Conservation (phyloP, 2,113 vertebrate species). For the Pelusios castaneus region DNA sequence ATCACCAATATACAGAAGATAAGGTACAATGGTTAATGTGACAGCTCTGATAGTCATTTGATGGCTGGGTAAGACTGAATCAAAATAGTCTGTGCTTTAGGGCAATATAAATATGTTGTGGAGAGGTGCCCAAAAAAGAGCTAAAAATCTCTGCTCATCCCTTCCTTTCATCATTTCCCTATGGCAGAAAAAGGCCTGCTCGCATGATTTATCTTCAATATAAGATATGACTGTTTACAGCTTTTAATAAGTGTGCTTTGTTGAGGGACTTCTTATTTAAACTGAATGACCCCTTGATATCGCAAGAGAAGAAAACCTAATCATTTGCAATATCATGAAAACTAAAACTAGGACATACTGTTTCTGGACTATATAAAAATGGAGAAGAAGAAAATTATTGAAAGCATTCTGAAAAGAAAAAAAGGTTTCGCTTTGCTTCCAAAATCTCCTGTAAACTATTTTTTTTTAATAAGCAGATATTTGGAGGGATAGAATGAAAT, state of each 20-base stretch:
- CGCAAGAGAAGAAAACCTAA: not conserved
- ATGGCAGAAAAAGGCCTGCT: not conserved
- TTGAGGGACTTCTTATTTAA: not conserved
- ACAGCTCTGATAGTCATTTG: not conserved
- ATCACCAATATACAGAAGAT: not conserved
- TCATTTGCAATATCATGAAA: not conserved
- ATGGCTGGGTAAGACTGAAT: not conserved
- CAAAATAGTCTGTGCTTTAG: not conserved
- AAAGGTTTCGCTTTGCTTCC: not conserved
- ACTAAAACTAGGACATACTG: not conserved
- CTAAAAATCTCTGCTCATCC: not conserved
- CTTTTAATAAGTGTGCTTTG: not conserved
- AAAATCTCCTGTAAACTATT: not conserved
- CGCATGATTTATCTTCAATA: not conserved
- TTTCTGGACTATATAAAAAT: not conserved
- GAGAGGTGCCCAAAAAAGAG: rapidly evolving
- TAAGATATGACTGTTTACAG: not conserved
- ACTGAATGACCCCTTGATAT: not conserved
- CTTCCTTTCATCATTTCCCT: not conserved
- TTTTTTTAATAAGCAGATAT: slow-evolving; percentile 22
- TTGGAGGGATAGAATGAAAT: not conserved
- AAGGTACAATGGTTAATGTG: rapidly evolving
- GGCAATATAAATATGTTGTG: not conserved
- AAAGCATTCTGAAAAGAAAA: not conserved
- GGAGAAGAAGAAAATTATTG: not conserved